Conservation (phyloP, 2,888 invertebrate species). For the Eurytoma adleriae region DNA sequence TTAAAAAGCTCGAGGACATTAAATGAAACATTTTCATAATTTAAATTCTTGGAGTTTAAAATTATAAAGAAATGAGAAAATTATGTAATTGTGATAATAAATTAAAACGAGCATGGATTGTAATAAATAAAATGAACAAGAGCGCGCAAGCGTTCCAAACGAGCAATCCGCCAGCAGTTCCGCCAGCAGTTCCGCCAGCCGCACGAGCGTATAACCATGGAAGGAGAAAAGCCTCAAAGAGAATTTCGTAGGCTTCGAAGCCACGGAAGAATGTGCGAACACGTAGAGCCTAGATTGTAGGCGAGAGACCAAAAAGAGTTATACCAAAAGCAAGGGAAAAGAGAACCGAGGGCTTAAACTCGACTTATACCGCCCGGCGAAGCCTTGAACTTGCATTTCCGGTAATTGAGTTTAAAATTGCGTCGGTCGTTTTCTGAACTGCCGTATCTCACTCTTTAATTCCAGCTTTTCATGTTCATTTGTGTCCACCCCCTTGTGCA, state of each 20-base stretch:
- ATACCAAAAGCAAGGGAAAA: neutral
- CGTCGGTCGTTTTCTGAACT: constrained; percentile 36
- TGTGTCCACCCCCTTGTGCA: constrained; percentile 17
- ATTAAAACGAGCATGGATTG: neutral
- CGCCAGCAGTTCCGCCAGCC: neutral
- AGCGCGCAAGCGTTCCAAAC: neutral
- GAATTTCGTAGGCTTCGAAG: constrained; percentile 38
- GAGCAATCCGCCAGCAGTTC: constrained; percentile 26
- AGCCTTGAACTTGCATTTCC: constrained; percentile 57
- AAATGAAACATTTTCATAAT: constrained; percentile 9
- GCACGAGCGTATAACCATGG: neutral
- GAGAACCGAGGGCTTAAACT: constrained; percentile 32
- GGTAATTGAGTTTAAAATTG: constrained; percentile 56
- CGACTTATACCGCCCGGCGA: constrained; percentile 26
- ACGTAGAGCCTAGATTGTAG: neutral
- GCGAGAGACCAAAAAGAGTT: constrained; percentile 23
- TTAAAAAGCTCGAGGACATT: constrained; percentile 32
- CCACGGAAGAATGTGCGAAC: constrained; percentile 40
- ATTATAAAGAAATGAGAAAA: too few relatives aligned
- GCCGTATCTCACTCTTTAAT: constrained; percentile 30
- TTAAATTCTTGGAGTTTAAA: constrained; percentile 30
- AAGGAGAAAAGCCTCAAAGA: constrained; percentile 35
- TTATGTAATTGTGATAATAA: too few relatives aligned
- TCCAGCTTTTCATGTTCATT: constrained; percentile 33
- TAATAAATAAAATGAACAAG: too few relatives aligned